phyloP scores from a whole-genome alignment of 1,140 invertebrate genomes.

The Bombus turneri region DNA sequence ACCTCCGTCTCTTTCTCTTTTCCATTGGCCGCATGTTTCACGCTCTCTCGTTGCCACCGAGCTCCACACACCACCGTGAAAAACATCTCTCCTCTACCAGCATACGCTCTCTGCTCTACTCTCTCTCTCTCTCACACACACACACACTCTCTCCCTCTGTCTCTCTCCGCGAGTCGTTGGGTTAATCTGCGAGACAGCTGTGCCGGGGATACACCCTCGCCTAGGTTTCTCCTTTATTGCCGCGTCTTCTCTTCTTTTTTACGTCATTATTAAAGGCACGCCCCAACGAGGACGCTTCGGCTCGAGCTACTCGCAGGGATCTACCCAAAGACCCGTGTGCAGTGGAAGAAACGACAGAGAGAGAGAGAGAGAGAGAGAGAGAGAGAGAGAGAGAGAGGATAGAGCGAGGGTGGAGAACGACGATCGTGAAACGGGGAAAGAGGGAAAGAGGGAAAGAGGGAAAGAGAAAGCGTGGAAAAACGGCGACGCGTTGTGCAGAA shows the following conservation, averaged over 20 bases:
- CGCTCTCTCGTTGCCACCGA: no score
- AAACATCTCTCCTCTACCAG: no score
- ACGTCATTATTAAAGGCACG: conserved; percentile 61
- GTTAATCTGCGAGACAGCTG: conserved; percentile 61
- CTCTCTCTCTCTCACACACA: no score
- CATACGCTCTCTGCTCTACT: no score
- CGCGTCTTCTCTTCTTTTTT: conserved; percentile 61
- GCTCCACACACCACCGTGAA: no score
- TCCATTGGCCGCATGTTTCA: no score
- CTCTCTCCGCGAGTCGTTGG: conserved; percentile 47
- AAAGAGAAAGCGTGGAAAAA: neutral
- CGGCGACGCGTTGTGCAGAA: neutral
- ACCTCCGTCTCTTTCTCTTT: neutral
- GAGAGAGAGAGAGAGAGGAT: no score
- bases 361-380: neutral
- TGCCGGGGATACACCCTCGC: conserved; percentile 58
- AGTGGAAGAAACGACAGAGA: neutral
- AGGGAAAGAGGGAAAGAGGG: no score
- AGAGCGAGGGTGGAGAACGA: no score
- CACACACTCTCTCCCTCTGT: neutral
- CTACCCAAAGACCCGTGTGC: neutral
- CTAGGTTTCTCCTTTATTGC: conserved; percentile 59
- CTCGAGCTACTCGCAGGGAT: conserved; percentile 13
- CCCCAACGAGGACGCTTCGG: conserved; percentile 52
- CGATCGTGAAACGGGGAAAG: neutral